Base-by-base conservation (phyloP, 2,888 invertebrate species). In the Drosophila testacea region DNA sequence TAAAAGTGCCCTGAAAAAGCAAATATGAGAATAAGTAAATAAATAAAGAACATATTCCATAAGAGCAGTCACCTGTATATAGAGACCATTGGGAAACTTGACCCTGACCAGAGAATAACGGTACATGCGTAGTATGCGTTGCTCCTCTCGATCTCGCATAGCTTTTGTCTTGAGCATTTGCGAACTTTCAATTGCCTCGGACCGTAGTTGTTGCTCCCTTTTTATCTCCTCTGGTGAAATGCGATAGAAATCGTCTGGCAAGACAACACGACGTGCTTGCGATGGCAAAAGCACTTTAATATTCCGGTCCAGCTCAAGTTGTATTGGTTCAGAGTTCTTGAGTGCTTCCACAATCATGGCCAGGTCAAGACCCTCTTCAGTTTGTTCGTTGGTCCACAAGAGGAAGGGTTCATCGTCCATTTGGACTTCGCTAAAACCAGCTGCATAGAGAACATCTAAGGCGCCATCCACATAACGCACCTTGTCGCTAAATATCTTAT, bases 71-170 rank as follows among this genome's bases (percentile, higher is more conserved):
- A 96, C 96, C 94, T 97, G 97, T 69, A 98, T 92, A 67, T 96
- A 94, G 77, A 97, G 94, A 0, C 96, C 96, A 92, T 98, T 97
- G 0, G 98, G 98, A 91, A 99, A 97, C 57, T 97, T 94, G 39
- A 99, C 93, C 79, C 98, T 93, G 64, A 99, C 95, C 52, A 98
- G 93, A 2, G 97, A 95, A 91, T 96, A 99, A 90, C 96, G 96
- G 91, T 98, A 98, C 92, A 96, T 96, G 60, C 96, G 94, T 91
- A 96, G 94, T 88, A 96, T 96, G 55, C 96, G 93, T 69, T 95
- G 92, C 89, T 97, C 97, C 71, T 98, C 98, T 74, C 96, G 96
- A 90, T 98, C 98, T 27, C 98, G 93, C 98, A 99, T 99, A 3
- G 98, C 98, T 92, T 98, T 98, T 0, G 99, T 99, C 84, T 97